Conservation (phyloP, 2,888 invertebrate species). For the Steromphala cineraria region DNA sequence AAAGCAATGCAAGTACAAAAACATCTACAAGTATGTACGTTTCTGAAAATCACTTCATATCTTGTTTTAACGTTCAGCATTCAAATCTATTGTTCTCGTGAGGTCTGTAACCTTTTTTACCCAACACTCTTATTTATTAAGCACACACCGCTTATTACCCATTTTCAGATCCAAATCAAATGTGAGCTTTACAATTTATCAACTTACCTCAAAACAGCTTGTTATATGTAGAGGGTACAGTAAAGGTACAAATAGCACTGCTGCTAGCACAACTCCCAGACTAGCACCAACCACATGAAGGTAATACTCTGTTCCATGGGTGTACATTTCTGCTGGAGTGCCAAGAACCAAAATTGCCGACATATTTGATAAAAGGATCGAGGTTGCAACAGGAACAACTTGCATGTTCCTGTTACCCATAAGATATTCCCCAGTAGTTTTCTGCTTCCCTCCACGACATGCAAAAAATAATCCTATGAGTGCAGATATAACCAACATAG, state of each 20-base stretch:
- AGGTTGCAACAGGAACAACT: slow-evolving; percentile 55
- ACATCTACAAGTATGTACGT: too few relatives aligned
- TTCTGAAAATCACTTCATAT: too few relatives aligned
- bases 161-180: background rate
- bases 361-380: slow-evolving; percentile 66
- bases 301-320: slow-evolving; percentile 57
- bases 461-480: slow-evolving; percentile 57
- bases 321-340: slow-evolving; percentile 64
- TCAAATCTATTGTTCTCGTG: too few relatives aligned
- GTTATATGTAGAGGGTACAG: slow-evolving; percentile 51
- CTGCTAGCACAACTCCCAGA: slow-evolving; percentile 32
- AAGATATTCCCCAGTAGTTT: slow-evolving; percentile 57
- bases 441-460: slow-evolving; percentile 50
- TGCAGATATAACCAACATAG: slow-evolving; percentile 52
- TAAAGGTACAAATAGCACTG: slow-evolving; percentile 50
- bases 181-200: background rate
- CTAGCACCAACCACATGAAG: slow-evolving; percentile 36
- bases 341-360: slow-evolving; percentile 68
- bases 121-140: too few relatives aligned
- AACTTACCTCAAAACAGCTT: slow-evolving; percentile 48
- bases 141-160: too few relatives aligned
- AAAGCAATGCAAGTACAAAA: too few relatives aligned
- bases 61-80: too few relatives aligned
- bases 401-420: slow-evolving; percentile 62
- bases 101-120: too few relatives aligned